Base-by-base conservation (phyloP, 2,113 vertebrate species). In the Colius striatus region DNA sequence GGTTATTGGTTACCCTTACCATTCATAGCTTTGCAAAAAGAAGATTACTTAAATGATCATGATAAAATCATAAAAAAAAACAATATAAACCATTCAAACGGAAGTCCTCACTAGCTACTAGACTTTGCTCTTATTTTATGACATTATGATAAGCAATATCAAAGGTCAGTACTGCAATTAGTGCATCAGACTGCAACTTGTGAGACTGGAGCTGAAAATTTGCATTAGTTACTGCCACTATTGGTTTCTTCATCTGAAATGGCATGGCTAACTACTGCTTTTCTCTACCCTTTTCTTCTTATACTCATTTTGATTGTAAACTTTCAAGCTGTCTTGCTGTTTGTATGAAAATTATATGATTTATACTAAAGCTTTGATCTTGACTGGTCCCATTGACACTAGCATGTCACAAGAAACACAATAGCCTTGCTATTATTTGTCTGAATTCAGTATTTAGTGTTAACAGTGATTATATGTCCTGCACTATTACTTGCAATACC, bases 301-400 rank as follows among this genome's bases (percentile, higher is more conserved):
- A 32, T 5, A 16, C 1, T 2, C 13, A 6, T 70, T 57, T 73
- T 41, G 60, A 43, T 4, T 55, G 18, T 45, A 77, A 87, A 1
- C 6, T 55, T 50, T 87, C 55, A 58, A 66, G 41, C 2, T 81
- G 67, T 76, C 27, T 87, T n/a, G 9, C 25, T 76, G 0, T 27
- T 22, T 75, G 3, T n/a, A 11, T 60, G 34, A 67, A 75, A 72
- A 34, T 66, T 19, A 34, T 2, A 20, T 7, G 3, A 16, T 54
- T 75, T 88, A 10, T 50, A 66, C 32, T 18, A 71, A 41, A 83
- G 13, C 4, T 65, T 34, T 72, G 29, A 34, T 34, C 38, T 62
- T n/a, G 66, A 11, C 13, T 23, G 10, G 11, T 71, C 16, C 21
- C 1, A 0, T 2, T 74, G 23, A 23, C 21, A 17, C 7, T 26